phyloP scores from a whole-genome alignment of 2,113 vertebrate genomes.

The Formicarius rufipectus region DNA sequence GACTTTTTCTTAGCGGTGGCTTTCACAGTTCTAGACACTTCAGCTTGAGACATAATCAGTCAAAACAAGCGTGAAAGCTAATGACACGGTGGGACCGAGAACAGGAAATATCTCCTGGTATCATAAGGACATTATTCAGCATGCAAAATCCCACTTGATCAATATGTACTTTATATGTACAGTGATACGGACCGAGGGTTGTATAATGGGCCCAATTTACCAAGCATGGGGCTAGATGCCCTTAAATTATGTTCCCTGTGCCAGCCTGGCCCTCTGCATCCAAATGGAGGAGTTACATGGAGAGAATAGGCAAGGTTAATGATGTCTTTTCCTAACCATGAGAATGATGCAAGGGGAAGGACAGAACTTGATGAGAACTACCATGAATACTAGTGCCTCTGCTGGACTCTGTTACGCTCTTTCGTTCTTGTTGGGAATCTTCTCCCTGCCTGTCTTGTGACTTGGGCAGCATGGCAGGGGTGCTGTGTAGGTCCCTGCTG shows the following conservation, averaged over 20 bases:
- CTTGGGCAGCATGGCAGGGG: neutral
- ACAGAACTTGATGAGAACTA: neutral
- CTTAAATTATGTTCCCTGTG: neutral
- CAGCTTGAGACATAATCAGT: neutral
- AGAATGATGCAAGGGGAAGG: neutral
- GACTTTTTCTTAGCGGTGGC: neutral
- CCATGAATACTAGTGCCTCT: neutral
- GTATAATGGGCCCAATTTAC: neutral
- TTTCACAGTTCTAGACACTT: neutral
- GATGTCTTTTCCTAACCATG: neutral
- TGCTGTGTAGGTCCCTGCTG: neutral
- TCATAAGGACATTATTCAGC: neutral
- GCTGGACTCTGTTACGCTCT: neutral
- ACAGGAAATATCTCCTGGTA: slow-evolving; percentile 3
- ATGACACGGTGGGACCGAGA: neutral
- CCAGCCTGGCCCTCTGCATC: neutral
- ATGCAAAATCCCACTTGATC: neutral
- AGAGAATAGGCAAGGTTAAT: neutral
- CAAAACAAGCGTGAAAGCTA: slow-evolving; percentile 18
- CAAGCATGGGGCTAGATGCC: neutral
- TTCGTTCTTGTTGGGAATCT: neutral
- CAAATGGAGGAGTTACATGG: neutral
- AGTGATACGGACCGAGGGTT: neutral
- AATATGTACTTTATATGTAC: neutral
- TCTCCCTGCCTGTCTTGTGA: neutral